Conservation (phyloP, 2,888 invertebrate species). For the Cremastinae sp. region DNA sequence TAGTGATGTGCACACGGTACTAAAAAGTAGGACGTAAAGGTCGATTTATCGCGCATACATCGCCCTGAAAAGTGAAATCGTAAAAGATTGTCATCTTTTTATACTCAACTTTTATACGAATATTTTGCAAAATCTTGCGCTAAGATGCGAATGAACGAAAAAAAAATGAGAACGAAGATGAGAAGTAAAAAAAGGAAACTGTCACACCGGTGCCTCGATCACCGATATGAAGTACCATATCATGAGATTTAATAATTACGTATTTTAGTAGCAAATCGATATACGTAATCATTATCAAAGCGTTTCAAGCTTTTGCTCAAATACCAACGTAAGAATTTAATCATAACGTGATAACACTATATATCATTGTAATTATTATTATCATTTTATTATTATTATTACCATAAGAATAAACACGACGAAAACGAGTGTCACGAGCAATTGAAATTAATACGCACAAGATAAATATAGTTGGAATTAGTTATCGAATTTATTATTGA, state of each 20-base stretch:
- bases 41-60: constrained; percentile 51
- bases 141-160: neutral
- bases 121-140: constrained; percentile 18
- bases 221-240: constrained; percentile 48
- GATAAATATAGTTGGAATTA: neutral
- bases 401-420: neutral
- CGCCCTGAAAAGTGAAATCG: constrained; percentile 34
- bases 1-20: constrained; percentile 6
- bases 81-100: neutral
- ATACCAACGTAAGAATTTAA: constrained; percentile 49
- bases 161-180: constrained; percentile 1
- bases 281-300: constrained; percentile 30
- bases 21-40: constrained; percentile 28
- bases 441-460: neutral
- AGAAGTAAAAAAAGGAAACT: constrained; percentile 4
- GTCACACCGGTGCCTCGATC: constrained; percentile 28
- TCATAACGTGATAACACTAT: constrained; percentile 33
- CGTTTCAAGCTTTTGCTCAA: constrained; percentile 65
- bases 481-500: neutral
- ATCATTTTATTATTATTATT: too few species aligned
- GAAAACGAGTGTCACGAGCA: too few species aligned
- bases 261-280: constrained; percentile 29
- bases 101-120: constrained; percentile 51
- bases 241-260: constrained; percentile 17
- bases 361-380: too few species aligned